phyloP scores from a whole-genome alignment of 2,888 invertebrate genomes.

The Podotricha telesiphe region DNA sequence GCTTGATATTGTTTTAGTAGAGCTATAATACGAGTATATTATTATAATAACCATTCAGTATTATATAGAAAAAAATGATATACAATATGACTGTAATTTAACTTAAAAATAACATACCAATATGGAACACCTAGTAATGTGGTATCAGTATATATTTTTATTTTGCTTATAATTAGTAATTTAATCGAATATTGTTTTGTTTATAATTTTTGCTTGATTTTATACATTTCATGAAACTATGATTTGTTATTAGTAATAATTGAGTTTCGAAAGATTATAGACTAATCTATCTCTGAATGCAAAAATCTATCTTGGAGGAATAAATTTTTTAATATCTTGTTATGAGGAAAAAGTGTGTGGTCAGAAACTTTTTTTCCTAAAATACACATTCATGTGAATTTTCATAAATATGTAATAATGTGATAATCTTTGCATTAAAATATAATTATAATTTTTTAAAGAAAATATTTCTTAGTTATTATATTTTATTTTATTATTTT shows the following conservation, averaged over 20 bases:
- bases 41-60: background rate
- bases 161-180: background rate
- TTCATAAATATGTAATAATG: background rate
- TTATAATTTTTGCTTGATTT: background rate
- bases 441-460: background rate
- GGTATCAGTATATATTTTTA: background rate
- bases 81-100: background rate
- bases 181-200: background rate
- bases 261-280: background rate
- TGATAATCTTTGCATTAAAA: constrained; percentile 2
- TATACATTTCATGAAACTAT: too few species aligned
- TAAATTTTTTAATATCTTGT: background rate
- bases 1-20: too few species aligned
- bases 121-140: background rate
- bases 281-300: background rate
- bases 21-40: too few species aligned
- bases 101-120: background rate
- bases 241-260: too few species aligned
- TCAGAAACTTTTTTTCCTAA: background rate
- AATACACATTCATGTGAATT: background rate
- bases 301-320: background rate
- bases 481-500: background rate
- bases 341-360: too few species aligned
- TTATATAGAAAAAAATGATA: background rate
- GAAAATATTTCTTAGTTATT: background rate